Evolutionary conservation across 2,113 vertebrate species (phyloP).

Genomic region (Chrysochloris asiatica): DNA sequence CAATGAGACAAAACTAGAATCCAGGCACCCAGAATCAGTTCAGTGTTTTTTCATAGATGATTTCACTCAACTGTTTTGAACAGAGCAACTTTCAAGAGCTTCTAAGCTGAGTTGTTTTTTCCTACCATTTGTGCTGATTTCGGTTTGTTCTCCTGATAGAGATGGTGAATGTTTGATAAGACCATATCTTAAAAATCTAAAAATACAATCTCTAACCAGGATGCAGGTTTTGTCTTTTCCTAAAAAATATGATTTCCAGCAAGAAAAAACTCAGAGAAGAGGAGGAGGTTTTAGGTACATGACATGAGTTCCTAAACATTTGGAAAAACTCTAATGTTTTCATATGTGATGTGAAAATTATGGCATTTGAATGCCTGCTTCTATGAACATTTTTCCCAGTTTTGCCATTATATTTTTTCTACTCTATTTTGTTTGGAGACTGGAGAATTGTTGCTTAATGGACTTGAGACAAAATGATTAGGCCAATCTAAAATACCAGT

Average conservation of each 20-base stretch:
- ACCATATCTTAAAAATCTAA: constrained; percentile 30
- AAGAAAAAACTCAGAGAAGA: constrained; percentile 30
- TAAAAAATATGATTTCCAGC: neutral
- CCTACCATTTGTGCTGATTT: constrained; percentile 9
- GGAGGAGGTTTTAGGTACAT: neutral
- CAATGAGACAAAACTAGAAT: too few relatives aligned
- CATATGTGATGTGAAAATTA: constrained; percentile 3
- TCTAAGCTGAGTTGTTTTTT: constrained; percentile 22
- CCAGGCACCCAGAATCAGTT: too few relatives aligned
- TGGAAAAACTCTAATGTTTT: neutral
- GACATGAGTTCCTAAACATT: neutral
- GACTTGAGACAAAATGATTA: neutral
- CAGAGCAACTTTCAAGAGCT: neutral
- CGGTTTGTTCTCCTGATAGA: too few relatives aligned
- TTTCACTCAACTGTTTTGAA: constrained; percentile 2
- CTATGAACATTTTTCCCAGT: neutral
- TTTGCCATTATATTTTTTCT: neutral
- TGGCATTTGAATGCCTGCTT: neutral
- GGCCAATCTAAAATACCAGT: neutral
- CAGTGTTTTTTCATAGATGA: too few relatives aligned
- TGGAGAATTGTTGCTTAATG: neutral
- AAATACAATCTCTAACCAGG: constrained; percentile 49
- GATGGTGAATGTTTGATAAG: too few relatives aligned
- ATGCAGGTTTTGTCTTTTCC: constrained; percentile 29
- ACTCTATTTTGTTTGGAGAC: neutral